Percentiles rank a stretch among this genome's conserved stretches.
phyloP scores from a whole-genome alignment of 2,888 invertebrate species.

The Hypolimnas misippus region DNA sequence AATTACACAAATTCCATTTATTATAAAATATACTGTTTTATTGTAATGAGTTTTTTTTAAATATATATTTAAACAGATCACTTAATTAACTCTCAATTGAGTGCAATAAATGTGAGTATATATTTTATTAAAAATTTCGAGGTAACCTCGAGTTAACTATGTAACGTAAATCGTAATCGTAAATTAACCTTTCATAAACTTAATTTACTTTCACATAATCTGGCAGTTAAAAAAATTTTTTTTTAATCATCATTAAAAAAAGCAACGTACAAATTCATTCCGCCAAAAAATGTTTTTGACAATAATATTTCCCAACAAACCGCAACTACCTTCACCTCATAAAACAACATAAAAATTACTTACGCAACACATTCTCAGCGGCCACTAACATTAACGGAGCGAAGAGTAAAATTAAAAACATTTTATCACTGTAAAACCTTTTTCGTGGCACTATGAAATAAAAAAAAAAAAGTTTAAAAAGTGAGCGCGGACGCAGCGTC shows the following conservation, averaged over 20 bases:
- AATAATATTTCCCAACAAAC: slow-evolving; percentile 15
- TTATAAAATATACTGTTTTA: no score
- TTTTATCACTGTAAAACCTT: slow-evolving; percentile 39
- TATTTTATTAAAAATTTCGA: no score
- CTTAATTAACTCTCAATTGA: no score
- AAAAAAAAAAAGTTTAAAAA: slow-evolving; percentile 25
- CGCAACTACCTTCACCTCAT: slow-evolving; percentile 37
- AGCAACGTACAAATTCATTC: background rate
- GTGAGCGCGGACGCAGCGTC: slow-evolving; percentile 41
- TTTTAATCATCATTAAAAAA: background rate
- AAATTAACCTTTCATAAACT: no score
- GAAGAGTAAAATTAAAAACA: slow-evolving; percentile 47
- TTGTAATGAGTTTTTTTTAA: no score
- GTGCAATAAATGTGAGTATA: no score
- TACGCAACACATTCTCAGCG: slow-evolving; percentile 54
- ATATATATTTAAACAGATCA: no score
- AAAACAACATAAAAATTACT: slow-evolving; percentile 46
- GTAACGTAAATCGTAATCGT: no score
- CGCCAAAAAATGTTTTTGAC: slow-evolving; percentile 10
- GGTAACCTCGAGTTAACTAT: no score
- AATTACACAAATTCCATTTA: no score
- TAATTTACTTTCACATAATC: no score
- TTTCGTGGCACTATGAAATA: slow-evolving; percentile 24
- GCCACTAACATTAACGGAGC: slow-evolving; percentile 45
- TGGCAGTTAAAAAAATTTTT: background rate